phyloP scores from a whole-genome alignment of 2,113 vertebrate genomes.

The Kryptolebias marmoratus region DNA sequence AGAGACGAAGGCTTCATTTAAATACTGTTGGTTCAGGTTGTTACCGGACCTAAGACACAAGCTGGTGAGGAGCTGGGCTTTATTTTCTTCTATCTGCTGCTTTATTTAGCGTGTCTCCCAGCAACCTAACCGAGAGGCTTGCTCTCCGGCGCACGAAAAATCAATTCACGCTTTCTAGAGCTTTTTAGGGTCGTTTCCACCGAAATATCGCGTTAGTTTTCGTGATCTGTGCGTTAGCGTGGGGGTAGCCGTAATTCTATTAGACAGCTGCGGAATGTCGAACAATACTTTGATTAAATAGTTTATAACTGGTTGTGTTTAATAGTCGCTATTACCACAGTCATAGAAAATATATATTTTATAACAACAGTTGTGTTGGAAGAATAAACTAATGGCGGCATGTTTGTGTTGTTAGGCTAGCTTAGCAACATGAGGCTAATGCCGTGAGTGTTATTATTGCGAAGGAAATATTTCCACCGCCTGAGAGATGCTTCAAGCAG shows the following conservation, averaged over 20 bases:
- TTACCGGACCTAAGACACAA: constrained; percentile 64
- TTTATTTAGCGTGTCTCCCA: neutral
- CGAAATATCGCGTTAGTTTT: constrained; percentile 52
- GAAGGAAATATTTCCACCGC: neutral
- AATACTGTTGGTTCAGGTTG: constrained; percentile 56
- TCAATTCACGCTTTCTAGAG: constrained; percentile 18
- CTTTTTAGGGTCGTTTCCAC: constrained; percentile 33
- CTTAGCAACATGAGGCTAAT: constrained; percentile 60
- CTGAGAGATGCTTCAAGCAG: neutral
- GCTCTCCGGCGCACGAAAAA: constrained; percentile 11
- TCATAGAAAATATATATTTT: too few relatives aligned
- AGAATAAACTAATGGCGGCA: too few relatives aligned
- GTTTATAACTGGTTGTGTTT: neutral
- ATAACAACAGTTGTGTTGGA: too few relatives aligned
- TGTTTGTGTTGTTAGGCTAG: constrained; percentile 44
- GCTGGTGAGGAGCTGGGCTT: constrained; percentile 62
- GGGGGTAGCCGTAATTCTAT: constrained; percentile 28
- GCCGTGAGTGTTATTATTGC: constrained; percentile 41
- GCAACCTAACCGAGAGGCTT: neutral
- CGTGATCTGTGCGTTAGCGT: constrained; percentile 16
- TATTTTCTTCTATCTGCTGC: neutral
- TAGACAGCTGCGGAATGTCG: neutral
- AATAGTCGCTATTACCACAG: too few relatives aligned
- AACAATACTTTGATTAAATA: neutral
- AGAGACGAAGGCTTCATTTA: constrained; percentile 28